phyloP scores from a whole-genome alignment of 2,113 vertebrate genomes.

The Zosterops borbonicus region DNA sequence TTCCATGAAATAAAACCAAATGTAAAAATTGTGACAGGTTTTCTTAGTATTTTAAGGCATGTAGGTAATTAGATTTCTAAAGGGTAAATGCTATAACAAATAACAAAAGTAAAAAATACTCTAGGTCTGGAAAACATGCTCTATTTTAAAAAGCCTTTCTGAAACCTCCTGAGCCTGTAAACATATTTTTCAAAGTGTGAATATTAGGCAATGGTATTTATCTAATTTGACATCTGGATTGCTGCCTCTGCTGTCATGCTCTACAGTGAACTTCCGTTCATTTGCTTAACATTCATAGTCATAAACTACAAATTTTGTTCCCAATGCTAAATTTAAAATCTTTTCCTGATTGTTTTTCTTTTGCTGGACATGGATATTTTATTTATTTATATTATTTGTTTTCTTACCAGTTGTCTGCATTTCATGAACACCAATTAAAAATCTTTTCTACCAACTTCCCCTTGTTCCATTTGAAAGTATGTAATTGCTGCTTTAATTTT shows the following conservation, averaged over 20 bases:
- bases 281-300: slow-evolving; percentile 30
- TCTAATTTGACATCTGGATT: background rate
- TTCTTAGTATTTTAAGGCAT: background rate
- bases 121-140: background rate
- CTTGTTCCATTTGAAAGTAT: slow-evolving; percentile 64
- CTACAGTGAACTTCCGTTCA: background rate
- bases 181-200: background rate
- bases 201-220: background rate
- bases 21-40: background rate
- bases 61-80: background rate
- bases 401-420: slow-evolving; percentile 66
- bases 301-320: slow-evolving; percentile 19
- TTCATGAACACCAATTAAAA: slow-evolving; percentile 64
- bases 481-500: slow-evolving; percentile 55
- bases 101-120: background rate
- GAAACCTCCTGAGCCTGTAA: background rate
- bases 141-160: background rate
- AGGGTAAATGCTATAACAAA: background rate
- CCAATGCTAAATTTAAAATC: slow-evolving; percentile 12
- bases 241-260: slow-evolving; percentile 8
- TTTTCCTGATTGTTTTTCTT: slow-evolving; percentile 58
- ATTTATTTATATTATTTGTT: slow-evolving; percentile 63
- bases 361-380: slow-evolving; percentile 57
- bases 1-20: background rate
- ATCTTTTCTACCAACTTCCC: slow-evolving; percentile 60